Evolutionary conservation across 2,888 invertebrate species (phyloP), one percentile per base, ranked within the genome.

Genomic region (Mythimna vitellina): DNA sequence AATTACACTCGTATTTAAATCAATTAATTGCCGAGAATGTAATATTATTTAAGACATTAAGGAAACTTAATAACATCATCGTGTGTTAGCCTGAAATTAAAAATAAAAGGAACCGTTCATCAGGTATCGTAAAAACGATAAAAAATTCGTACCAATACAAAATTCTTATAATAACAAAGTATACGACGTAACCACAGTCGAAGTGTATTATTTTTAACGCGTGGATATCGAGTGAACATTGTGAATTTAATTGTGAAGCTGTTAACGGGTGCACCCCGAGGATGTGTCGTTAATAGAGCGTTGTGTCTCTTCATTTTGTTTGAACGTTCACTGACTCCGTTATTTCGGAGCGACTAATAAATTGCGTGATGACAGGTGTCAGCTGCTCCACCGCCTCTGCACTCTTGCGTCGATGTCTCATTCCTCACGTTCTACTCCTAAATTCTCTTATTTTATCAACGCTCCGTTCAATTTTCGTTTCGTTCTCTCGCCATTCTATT

Each of bases 281-380:
- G 92, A 93, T 92, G 90, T 90, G 93, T 94, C 92, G 93, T 95
- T 96, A 95, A 95, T 95, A 95, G 95, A 94, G 93, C 92, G 95
- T 93, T 93, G 92, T 90, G 92, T 94, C 93, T 93, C 92, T 93
- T 94, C 94, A 93, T 95, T 95, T 95, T 95, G 94, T 95, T 93
- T 92, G 92, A 94, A 91, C 94, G 95, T 94, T 94, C 95, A 93
- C 90, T 94, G 95, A 93, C 94, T 93, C 94, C 92, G 95, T 95
- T 96, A 96, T 96, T 96, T 96, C 94, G 95, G 95, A 94, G 94
- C 94, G 93, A 88, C 93, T 95, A 95, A 96, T 96, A 96, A 96
- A 96, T 96, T 94, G 96, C 95, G 93, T 93, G 96, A 96, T 96
- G 96, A 96, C 96, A 96, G 95, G 94, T 96, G 96, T 96, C 96